Evolutionary conservation across 2,888 invertebrate genomes (phyloP), one percentile per base, ranked within the genome.

Genomic region (Ecliptopera silaceata): DNA sequence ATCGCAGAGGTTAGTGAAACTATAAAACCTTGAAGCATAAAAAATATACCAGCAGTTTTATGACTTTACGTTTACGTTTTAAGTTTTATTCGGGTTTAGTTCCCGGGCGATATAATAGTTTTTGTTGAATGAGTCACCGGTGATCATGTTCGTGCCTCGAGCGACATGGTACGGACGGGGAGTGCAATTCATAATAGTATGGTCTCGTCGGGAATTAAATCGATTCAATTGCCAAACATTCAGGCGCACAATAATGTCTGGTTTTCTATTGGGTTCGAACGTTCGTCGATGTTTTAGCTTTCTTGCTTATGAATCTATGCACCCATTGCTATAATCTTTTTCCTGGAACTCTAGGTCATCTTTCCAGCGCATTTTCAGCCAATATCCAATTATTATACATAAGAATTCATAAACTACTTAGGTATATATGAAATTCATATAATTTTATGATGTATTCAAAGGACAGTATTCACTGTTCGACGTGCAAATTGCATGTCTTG

Each of bases 81-180:
- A 22, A 17, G 13, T 47, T 47, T 47, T 41, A 41, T 36, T 44
- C 39, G 10, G 44, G 34, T 31, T 36, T 36, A 36, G 36, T 36
- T 15, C 15, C n/a, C 54, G 34, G 46, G 46, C 54, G 26, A 18
- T 55, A 48, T 53, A 55, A 51, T 54, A 58, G 58, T 58, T 62
- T 61, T 41, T 57, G 52, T 46, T 43, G 54, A 51, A 54, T 59
- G 79, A 80, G 66, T 82, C 82, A 80, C 70, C 70, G 61, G 60
- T 52, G 64, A 54, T 57, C 63, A 57, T 60, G 64, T 70, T 65
- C 70, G 83, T 84, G 79, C 84, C 83, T 71, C 73, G 74, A 69
- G 73, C 82, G 74, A 74, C 79, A 67, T 78, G 84, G 79, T 74
- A 83, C 84, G 77, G 71, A 69, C 66, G 72, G 69, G 73, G 69